Evolutionary conservation across 2,113 vertebrate genomes (phyloP).

Genomic region (Cettia cetti): DNA sequence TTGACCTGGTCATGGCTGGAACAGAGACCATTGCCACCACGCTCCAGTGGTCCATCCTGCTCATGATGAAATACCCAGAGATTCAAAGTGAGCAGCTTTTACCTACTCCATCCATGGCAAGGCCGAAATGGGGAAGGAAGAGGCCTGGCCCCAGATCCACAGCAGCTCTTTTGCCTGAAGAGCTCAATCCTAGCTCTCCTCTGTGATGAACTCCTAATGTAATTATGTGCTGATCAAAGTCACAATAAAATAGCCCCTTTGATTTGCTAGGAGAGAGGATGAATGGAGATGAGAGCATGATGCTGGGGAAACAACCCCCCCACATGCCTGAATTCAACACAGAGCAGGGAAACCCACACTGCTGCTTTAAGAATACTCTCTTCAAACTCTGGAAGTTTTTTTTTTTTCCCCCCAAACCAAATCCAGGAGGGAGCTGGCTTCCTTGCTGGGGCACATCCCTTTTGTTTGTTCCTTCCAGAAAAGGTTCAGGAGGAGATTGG

Average conservation of each 20-base stretch:
- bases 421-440: not conserved
- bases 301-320: not conserved
- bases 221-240: not conserved
- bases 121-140: not conserved
- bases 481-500: slow-evolving; percentile 74
- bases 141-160: not conserved
- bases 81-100: slow-evolving; percentile 80
- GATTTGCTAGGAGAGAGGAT: not conserved
- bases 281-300: not conserved
- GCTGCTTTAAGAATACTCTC: not conserved
- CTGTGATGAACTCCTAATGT: not conserved
- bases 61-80: slow-evolving; percentile 80
- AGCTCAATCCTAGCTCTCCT: not conserved
- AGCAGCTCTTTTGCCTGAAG: not conserved
- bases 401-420: not conserved
- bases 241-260: not conserved
- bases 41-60: slow-evolving; percentile 86
- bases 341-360: not conserved
- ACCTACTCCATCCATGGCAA: not conserved
- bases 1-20: slow-evolving; percentile 90
- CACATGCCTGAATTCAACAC: not conserved
- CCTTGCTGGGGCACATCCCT: not conserved
- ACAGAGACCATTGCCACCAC: slow-evolving; percentile 89
- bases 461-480: slow-evolving; percentile 28
- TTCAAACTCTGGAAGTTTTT: not conserved